A percentile compares a stretch with the other conserved stretches of the same genome.
Conservation (phyloP, 2,888 invertebrate species). For the Drosophila picticornis region DNA sequence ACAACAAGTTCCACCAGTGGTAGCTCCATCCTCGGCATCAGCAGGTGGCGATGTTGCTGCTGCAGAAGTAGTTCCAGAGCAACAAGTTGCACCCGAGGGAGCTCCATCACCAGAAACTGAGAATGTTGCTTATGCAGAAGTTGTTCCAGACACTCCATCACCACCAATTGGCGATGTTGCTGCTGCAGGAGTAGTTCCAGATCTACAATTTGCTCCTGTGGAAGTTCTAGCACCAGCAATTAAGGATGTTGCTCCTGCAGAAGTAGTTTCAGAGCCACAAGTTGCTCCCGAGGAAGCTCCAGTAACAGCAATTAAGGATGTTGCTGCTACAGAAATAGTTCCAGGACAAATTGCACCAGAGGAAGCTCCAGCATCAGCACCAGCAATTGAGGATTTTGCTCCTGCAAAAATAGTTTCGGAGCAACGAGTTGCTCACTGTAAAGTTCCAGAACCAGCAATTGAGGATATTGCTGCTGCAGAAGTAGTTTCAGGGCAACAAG, state of each 20-base stretch:
- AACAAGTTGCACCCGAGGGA: no score
- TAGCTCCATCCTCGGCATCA: neutral
- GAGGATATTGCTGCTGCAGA: neutral
- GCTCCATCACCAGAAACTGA: neutral
- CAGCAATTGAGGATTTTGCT: neutral
- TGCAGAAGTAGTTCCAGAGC: neutral
- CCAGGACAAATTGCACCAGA: neutral
- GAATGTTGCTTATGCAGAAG: neutral
- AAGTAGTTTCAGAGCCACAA: neutral
- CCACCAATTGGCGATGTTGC: slow-evolving; percentile 2
- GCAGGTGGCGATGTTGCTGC: neutral
- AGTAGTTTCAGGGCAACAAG: neutral
- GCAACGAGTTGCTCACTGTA: no score
- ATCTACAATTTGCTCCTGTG: neutral
- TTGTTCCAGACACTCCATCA: neutral
- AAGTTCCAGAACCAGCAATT: neutral
- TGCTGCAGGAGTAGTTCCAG: neutral
- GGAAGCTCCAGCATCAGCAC: neutral
- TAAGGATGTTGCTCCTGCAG: neutral
- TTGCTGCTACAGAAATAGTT: neutral
- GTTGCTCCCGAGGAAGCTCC: neutral
- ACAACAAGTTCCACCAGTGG: neutral
- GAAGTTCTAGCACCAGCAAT: neutral
- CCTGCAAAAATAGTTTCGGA: neutral
- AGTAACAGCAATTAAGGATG: neutral